phyloP scores from a whole-genome alignment of 2,797 vertebrate species.

The Champsocephalus gunnari region DNA sequence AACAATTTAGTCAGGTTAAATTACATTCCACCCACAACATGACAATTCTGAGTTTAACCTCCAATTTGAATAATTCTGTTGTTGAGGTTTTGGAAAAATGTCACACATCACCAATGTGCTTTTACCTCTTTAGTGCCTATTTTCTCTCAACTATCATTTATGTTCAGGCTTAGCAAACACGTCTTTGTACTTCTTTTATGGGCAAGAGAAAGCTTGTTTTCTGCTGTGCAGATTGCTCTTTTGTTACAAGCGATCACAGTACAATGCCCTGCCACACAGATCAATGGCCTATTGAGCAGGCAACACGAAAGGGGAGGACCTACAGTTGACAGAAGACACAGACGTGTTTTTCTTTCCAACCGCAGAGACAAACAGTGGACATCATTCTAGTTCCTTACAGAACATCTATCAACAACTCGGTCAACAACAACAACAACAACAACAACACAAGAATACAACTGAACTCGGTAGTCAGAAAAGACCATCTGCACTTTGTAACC shows the following conservation, averaged over 20 bases:
- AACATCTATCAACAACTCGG: conserved; percentile 41
- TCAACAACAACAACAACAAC: conserved; percentile 7
- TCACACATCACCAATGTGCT: not conserved
- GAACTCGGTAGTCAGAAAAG: not conserved
- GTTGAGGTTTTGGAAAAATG: conserved; percentile 5
- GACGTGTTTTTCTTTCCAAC: conserved; percentile 37
- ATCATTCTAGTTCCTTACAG: conserved; percentile 27
- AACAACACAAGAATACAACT: not conserved
- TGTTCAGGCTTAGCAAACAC: conserved; percentile 18
- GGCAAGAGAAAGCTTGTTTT: conserved; percentile 35
- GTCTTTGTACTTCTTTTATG: conserved; percentile 17
- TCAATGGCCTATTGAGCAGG: conserved; percentile 69
- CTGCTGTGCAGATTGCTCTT: conserved; percentile 52
- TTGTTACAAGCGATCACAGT: conserved; percentile 61
- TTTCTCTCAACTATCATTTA: conserved; percentile 4
- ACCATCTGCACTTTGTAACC: conserved; percentile 28
- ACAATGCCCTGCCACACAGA: conserved; percentile 56
- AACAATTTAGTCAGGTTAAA: conserved; percentile 14
- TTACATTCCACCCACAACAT: not conserved
- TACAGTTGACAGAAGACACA: conserved; percentile 38
- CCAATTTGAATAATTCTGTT: conserved; percentile 4
- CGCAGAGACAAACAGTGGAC: conserved; percentile 43
- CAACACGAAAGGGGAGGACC: conserved; percentile 63
- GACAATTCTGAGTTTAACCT: conserved; percentile 8
- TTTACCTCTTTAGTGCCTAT: conserved; percentile 3